phyloP scores from a whole-genome alignment of 2,113 vertebrate genomes.

The Hystrix cristata region DNA sequence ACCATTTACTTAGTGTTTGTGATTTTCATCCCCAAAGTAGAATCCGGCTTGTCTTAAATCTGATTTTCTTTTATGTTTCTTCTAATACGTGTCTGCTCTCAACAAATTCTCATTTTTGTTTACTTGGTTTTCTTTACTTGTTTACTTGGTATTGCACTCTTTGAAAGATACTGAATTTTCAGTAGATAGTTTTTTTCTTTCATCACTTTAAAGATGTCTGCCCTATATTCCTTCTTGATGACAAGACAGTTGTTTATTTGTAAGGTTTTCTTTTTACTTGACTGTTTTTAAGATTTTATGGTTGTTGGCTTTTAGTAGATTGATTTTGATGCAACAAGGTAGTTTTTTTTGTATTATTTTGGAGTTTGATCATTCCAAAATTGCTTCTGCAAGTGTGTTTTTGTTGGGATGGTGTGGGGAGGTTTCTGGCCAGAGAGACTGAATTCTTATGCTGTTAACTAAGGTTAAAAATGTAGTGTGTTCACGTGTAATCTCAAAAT shows the following conservation, averaged over 20 bases:
- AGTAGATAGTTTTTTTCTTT: background rate
- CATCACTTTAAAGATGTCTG: background rate
- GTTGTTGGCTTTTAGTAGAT: slow-evolving; percentile 14
- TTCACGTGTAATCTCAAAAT: background rate
- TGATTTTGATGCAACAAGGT: slow-evolving; percentile 9
- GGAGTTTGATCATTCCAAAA: background rate
- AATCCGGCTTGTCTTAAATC: background rate
- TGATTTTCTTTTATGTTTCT: background rate
- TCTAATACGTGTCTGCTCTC: background rate
- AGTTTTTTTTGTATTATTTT: slow-evolving; percentile 46
- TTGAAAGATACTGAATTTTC: slow-evolving; percentile 43
- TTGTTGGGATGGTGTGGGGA: background rate
- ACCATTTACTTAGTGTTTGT: background rate
- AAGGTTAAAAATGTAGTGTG: background rate
- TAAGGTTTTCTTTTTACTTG: background rate
- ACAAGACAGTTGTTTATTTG: background rate
- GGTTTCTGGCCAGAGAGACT: background rate
- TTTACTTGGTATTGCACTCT: slow-evolving; percentile 3
- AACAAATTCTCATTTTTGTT: background rate
- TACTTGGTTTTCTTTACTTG: background rate
- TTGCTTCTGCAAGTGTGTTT: background rate
- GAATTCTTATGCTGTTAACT: background rate
- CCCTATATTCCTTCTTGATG: background rate
- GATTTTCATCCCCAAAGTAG: slow-evolving; percentile 19
- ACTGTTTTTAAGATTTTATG: background rate